These are phyloP conservation scores for Pangasius krempfi DNA, from an alignment of 2,797 vertebrate genomes.

Conservation along the genomic window DNA sequence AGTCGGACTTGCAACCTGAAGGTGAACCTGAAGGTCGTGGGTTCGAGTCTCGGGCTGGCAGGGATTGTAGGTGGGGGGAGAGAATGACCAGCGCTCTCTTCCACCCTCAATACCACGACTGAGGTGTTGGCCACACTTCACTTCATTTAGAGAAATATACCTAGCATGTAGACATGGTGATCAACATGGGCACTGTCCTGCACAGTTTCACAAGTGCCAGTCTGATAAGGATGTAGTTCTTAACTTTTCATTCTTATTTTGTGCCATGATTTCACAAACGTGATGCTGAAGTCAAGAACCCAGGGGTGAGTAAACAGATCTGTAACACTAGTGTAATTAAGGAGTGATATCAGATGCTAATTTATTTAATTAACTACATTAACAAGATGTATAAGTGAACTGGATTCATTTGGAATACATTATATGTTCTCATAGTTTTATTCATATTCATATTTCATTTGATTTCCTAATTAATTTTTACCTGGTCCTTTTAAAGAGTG, in stretches of 20 bases:
- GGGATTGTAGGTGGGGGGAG: too few species aligned
- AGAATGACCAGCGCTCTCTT: too few species aligned
- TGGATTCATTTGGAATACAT: background rate
- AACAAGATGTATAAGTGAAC: background rate
- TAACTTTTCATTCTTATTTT: slow-evolving; percentile 28
- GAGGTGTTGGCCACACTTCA: too few species aligned
- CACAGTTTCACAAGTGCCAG: background rate
- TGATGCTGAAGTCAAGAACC: slow-evolving; percentile 40
- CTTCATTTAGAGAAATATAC: background rate
- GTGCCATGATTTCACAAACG: background rate
- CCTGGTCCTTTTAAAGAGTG: background rate
- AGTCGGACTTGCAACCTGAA: too few species aligned
- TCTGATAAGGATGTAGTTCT: background rate
- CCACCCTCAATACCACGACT: too few species aligned
- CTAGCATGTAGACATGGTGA: background rate
- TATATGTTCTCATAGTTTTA: background rate
- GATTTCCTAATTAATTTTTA: background rate
- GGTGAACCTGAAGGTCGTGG: too few species aligned
- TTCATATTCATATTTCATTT: background rate
- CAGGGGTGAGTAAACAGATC: slow-evolving; percentile 38
- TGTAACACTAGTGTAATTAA: background rate
- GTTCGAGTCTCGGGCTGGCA: too few species aligned
- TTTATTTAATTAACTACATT: background rate
- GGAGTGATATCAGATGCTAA: background rate
- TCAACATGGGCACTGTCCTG: background rate